phyloP scores from a whole-genome alignment of 53 echinoderm and acorn worm genomes.

The Henricia sp. region DNA sequence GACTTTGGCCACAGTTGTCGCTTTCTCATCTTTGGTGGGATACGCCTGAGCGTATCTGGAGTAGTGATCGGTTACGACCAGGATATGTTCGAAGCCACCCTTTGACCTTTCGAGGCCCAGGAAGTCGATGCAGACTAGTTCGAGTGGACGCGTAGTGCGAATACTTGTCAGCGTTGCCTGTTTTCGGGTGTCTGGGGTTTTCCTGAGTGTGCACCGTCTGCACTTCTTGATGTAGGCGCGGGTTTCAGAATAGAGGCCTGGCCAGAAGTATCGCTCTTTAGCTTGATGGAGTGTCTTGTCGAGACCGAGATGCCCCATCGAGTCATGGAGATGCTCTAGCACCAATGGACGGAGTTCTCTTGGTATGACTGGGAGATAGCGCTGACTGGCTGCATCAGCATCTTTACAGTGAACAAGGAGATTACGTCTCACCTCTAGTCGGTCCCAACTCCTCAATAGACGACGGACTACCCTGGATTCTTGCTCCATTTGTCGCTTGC shows the following conservation, averaged over 20 bases:
- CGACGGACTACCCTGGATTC: conserved; percentile 2
- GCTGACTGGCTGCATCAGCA: neutral
- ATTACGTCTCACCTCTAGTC: neutral
- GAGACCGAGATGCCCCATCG: conserved; percentile 24
- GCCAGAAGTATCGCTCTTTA: conserved; percentile 39
- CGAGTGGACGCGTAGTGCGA: neutral
- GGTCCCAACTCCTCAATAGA: conserved; percentile 13
- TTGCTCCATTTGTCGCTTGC: neutral
- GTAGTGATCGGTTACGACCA: conserved; percentile 68
- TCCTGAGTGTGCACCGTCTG: conserved; percentile 36
- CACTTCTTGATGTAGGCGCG: conserved; percentile 24
- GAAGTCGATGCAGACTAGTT: conserved; percentile 67
- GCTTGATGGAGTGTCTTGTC: neutral
- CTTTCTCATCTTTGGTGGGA: conserved; percentile 51
- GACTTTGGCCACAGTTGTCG: conserved; percentile 41
- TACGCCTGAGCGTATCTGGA: conserved; percentile 47
- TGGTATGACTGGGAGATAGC: conserved; percentile 19
- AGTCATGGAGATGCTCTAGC: conserved; percentile 20
- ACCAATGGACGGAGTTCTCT: neutral
- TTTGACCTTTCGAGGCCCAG: conserved; percentile 30
- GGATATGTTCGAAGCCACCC: conserved; percentile 37
- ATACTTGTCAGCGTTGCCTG: conserved; percentile 19
- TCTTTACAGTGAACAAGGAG: conserved; percentile 8
- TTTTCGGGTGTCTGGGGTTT: neutral
- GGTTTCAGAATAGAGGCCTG: neutral